A percentile compares a stretch with the other conserved stretches of the same genome.
phyloP scores from a whole-genome alignment of 1,140 invertebrate genomes.

The Zeugodacus cucurbitae region DNA sequence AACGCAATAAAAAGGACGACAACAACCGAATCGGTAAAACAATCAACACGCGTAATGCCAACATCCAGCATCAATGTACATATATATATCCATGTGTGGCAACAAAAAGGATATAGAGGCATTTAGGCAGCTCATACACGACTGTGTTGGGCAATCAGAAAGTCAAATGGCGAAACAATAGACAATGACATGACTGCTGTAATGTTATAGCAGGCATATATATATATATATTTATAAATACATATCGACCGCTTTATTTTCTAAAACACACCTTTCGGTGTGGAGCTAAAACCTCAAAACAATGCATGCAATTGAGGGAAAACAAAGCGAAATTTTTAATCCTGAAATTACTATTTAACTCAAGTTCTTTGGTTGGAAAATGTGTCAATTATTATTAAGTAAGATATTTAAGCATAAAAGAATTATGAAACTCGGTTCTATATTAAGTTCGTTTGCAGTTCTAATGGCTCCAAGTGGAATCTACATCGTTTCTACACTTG shows the following conservation, averaged over 20 bases:
- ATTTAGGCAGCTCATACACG: background rate
- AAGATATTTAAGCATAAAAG: no score
- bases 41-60: no score
- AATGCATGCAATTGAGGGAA: background rate
- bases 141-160: background rate
- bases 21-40: background rate
- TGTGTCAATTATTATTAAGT: background rate
- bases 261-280: background rate
- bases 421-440: no score
- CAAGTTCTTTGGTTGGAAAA: background rate
- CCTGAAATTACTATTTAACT: background rate
- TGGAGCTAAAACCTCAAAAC: background rate
- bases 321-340: background rate
- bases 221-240: no score
- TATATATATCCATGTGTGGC: background rate
- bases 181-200: background rate
- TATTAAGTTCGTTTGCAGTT: no score
- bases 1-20: constrained; percentile 29
- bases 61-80: no score
- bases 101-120: background rate
- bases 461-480: no score
- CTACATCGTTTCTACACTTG: no score
- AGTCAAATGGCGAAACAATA: background rate
- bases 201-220: background rate
- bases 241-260: background rate